A percentile compares a stretch with the other conserved stretches of the same genome.
Evolutionary conservation across 2,888 invertebrate species (phyloP).

Genomic region (Drosophila neotestacea): DNA sequence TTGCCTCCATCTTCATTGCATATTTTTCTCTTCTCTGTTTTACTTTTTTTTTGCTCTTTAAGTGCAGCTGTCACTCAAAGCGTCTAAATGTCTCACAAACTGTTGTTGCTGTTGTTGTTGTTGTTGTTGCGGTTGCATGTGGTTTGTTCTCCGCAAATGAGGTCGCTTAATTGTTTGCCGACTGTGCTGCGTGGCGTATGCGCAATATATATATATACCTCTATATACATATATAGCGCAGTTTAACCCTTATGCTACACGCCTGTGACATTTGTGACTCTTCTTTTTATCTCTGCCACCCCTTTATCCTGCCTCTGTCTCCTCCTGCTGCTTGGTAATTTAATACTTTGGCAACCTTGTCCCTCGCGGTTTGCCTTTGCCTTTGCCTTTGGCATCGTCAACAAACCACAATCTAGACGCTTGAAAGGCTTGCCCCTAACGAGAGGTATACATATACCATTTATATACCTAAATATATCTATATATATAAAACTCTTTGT

Average conservation of each 20-base stretch:
- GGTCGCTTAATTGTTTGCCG: constrained; percentile 76
- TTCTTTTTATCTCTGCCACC: neutral
- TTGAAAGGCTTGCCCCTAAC: constrained; percentile 63
- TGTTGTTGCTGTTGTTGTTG: constrained; percentile 47
- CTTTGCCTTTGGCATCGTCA: constrained; percentile 26
- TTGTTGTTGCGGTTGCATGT: constrained; percentile 38
- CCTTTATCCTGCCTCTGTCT: constrained; percentile 50
- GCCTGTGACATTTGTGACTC: constrained; percentile 23
- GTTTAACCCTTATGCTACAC: constrained; percentile 34
- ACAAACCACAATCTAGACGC: constrained; percentile 50
- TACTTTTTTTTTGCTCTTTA: constrained; percentile 64
- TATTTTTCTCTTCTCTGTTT: constrained; percentile 17
- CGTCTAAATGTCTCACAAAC: constrained; percentile 73
- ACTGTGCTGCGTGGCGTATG: constrained; percentile 59
- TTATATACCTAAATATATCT: constrained; percentile 13
- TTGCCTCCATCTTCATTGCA: constrained; percentile 57
- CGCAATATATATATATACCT: constrained; percentile 29
- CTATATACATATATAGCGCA: neutral
- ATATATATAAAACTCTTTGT: no score
- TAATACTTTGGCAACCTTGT: constrained; percentile 73
- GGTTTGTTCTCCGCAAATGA: constrained; percentile 65
- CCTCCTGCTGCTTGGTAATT: constrained; percentile 42
- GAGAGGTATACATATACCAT: constrained; percentile 23
- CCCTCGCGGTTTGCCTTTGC: constrained; percentile 66
- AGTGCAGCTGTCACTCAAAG: constrained; percentile 79